Evolutionary conservation across 1,140 invertebrate species (phyloP).

Genomic region (Eriocheir sinensis): DNA sequence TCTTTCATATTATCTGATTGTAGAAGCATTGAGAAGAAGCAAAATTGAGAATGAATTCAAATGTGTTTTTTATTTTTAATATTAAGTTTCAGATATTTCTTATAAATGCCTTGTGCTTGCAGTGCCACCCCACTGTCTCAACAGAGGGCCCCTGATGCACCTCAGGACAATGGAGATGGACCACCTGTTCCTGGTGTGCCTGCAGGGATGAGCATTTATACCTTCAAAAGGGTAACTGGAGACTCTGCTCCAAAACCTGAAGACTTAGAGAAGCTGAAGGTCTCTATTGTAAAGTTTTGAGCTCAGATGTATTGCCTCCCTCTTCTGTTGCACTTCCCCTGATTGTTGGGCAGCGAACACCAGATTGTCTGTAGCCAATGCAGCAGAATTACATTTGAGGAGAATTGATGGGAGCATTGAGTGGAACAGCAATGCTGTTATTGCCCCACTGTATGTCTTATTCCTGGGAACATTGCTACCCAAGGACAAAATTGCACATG

Average conservation of each 20-base stretch:
- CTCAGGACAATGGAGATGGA: constrained; percentile 63
- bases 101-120: constrained; percentile 43
- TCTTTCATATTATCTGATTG: too few species aligned
- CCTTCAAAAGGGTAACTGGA: constrained; percentile 90
- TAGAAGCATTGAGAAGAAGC: too few species aligned
- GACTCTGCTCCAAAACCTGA: constrained; percentile 90
- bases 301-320: constrained; percentile 88
- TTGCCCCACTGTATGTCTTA: constrained; percentile 88
- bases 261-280: constrained; percentile 90
- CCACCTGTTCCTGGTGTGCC: constrained; percentile 83
- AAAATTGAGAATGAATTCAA: too few species aligned
- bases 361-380: constrained; percentile 90
- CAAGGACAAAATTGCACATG: constrained; percentile 83
- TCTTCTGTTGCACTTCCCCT: constrained; percentile 89
- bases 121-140: constrained; percentile 60
- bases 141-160: constrained; percentile 57
- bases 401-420: constrained; percentile 86
- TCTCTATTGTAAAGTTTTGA: constrained; percentile 92
- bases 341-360: constrained; percentile 94
- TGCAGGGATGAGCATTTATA: constrained; percentile 89
- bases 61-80: too few species aligned
- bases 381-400: constrained; percentile 89
- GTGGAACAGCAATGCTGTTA: constrained; percentile 87
- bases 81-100: too few species aligned
- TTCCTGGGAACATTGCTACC: constrained; percentile 88